phyloP scores from a whole-genome alignment of 2,113 vertebrate species.

The Centropus bengalensis region DNA sequence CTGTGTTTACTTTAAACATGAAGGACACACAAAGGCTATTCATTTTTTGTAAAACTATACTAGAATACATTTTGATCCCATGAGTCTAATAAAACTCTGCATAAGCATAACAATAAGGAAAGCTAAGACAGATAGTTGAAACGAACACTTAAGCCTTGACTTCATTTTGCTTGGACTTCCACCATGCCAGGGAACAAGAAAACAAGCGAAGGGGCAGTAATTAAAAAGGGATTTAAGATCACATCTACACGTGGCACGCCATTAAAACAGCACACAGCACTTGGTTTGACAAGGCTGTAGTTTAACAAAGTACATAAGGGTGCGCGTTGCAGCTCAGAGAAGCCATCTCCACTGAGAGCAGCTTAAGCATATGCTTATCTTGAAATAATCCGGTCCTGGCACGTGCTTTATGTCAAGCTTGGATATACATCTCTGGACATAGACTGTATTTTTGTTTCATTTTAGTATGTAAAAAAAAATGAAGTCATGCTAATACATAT shows the following conservation, averaged over 20 bases:
- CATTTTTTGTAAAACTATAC: constrained; percentile 42
- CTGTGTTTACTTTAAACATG: constrained; percentile 56
- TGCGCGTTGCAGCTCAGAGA: not conserved
- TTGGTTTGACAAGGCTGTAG: not conserved
- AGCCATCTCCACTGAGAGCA: not conserved
- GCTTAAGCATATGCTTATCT: not conserved
- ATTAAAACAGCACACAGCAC: not conserved
- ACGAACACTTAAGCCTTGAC: constrained; percentile 34
- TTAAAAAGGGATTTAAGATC: constrained; percentile 22
- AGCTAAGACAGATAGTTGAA: constrained; percentile 18
- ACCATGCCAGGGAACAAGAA: constrained; percentile 22
- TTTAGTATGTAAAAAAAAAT: not conserved
- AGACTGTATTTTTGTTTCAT: not conserved
- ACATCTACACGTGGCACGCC: not conserved
- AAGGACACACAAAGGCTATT: constrained; percentile 41
- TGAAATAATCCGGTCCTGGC: not conserved
- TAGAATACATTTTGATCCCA: constrained; percentile 50
- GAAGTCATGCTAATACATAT: not conserved
- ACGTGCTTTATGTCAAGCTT: not conserved
- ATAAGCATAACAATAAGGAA: constrained; percentile 61
- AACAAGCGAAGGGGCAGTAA: constrained; percentile 17
- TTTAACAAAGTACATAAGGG: not conserved
- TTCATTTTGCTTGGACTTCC: not conserved
- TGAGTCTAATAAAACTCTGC: constrained; percentile 53
- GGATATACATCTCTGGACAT: not conserved